phyloP scores from a whole-genome alignment of 2,113 vertebrate genomes.

The Hyla sarda region DNA sequence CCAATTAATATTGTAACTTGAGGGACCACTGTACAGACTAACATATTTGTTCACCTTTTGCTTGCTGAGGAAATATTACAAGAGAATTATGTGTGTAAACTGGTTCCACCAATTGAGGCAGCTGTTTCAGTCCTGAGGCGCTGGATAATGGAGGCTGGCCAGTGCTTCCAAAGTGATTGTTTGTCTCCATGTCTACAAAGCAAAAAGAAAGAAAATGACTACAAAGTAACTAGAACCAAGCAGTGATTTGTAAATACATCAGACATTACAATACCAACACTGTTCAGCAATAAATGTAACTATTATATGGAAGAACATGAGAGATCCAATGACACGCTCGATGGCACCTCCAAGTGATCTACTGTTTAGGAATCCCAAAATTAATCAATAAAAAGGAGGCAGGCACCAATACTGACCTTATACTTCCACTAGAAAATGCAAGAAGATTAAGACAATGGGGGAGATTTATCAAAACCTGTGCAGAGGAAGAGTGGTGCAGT shows the following conservation, averaged over 20 bases:
- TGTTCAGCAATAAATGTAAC: background rate
- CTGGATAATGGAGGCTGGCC: slow-evolving; percentile 84
- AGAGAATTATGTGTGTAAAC: slow-evolving; percentile 89
- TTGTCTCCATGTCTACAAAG: slow-evolving; percentile 86
- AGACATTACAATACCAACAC: background rate
- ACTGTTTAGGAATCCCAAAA: too few relatives aligned
- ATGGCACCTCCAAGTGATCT: too few relatives aligned
- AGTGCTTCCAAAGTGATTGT: slow-evolving; percentile 91
- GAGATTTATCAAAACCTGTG: too few relatives aligned
- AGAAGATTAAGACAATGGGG: too few relatives aligned
- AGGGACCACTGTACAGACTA: too few relatives aligned
- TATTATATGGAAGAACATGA: too few relatives aligned
- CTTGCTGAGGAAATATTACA: slow-evolving; percentile 87
- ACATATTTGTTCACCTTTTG: slow-evolving; percentile 80
- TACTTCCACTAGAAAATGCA: too few relatives aligned
- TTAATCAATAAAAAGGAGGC: too few relatives aligned
- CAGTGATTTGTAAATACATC: background rate
- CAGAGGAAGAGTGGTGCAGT: too few relatives aligned
- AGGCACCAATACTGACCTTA: too few relatives aligned
- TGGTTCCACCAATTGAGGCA: slow-evolving; percentile 89
- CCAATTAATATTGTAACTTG: too few relatives aligned
- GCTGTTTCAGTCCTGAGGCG: slow-evolving; percentile 94
- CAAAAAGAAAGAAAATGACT: slow-evolving; percentile 6
- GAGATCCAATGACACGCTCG: too few relatives aligned
- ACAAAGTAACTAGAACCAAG: background rate